Percentiles rank a stretch among this genome's conserved stretches.
phyloP scores from a whole-genome alignment of 2,113 vertebrate species.

The Xiphorhynchus elegans region DNA sequence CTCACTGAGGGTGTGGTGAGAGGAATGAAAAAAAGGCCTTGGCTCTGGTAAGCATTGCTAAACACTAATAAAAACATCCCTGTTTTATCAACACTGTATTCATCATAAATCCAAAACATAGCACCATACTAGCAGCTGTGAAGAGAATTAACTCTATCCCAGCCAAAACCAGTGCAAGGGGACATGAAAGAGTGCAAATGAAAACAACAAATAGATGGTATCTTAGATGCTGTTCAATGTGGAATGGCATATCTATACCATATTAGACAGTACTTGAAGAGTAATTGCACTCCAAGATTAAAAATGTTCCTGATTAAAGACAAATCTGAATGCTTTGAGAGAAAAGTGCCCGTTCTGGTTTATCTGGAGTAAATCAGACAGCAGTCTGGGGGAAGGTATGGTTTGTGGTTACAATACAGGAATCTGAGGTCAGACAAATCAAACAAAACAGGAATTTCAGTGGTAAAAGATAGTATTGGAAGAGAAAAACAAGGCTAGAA shows the following conservation, averaged over 20 bases:
- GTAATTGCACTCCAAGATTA: neutral
- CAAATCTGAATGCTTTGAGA: neutral
- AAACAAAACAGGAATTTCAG: neutral
- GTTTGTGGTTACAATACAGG: neutral
- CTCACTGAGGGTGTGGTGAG: neutral
- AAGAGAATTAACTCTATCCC: neutral
- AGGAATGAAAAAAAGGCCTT: neutral
- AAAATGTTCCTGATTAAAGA: neutral
- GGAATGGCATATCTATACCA: neutral
- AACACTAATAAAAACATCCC: rapidly evolving
- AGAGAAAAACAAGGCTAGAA: neutral
- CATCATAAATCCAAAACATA: neutral
- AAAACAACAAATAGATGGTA: neutral
- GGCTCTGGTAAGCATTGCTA: neutral
- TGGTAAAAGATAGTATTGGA: neutral
- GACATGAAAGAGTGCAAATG: neutral
- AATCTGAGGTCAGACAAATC: neutral
- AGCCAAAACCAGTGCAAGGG: neutral
- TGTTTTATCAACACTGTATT: neutral
- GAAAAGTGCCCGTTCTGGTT: neutral
- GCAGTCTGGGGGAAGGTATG: neutral
- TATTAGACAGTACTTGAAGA: neutral
- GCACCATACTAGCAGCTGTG: neutral
- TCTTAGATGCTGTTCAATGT: neutral
- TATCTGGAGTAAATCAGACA: neutral